A percentile compares a stretch with the other conserved stretches of the same genome.
phyloP scores from a whole-genome alignment of 2,797 vertebrate genomes.

The Heliangelus exortis region DNA sequence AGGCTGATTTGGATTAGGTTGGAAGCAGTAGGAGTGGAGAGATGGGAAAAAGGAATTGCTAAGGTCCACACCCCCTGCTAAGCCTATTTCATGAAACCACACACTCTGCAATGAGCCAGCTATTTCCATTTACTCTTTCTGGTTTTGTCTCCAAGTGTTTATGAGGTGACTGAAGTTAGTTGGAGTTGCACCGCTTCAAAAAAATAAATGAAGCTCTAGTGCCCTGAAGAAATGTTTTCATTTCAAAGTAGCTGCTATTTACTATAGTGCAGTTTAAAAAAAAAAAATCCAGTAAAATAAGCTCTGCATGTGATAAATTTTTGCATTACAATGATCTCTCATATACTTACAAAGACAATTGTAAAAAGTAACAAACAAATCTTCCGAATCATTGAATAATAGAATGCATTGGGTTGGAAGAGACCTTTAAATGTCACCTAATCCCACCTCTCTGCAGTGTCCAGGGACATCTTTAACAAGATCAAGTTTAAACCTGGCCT shows the following conservation, averaged over 20 bases:
- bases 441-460: too few relatives aligned
- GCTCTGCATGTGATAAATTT: not conserved
- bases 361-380: constrained; percentile 45
- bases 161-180: not conserved
- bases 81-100: not conserved
- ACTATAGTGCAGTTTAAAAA: not conserved
- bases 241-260: constrained; percentile 14
- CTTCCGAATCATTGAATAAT: not conserved
- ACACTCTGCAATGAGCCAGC: not conserved
- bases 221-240: constrained; percentile 14
- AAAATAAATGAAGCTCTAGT: constrained; percentile 3
- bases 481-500: too few relatives aligned
- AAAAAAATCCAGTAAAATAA: not conserved
- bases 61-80: not conserved
- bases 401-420: too few relatives aligned
- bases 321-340: not conserved
- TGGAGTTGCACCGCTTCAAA: not conserved
- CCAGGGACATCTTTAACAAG: too few relatives aligned
- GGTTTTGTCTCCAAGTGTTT: not conserved
- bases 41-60: not conserved
- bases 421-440: too few relatives aligned
- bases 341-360: constrained; percentile 11
- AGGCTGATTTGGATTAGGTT: not conserved
- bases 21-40: not conserved
- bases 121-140: not conserved